A percentile compares a stretch with the other conserved stretches of the same genome.
Evolutionary conservation across 2,888 invertebrate species (phyloP).

Genomic region (Trachelus iudaicus): DNA sequence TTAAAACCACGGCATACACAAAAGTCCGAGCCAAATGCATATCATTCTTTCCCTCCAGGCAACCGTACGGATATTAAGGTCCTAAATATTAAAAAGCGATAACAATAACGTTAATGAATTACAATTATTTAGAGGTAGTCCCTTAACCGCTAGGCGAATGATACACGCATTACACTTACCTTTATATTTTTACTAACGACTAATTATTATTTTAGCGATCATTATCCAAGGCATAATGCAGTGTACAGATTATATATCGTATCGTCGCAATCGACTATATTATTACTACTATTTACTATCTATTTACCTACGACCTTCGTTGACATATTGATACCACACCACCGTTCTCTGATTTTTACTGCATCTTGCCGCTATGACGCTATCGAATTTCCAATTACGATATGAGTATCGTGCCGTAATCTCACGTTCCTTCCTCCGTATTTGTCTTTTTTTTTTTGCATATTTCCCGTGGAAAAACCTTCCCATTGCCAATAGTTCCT

Average conservation of each 20-base stretch:
- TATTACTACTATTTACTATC: background rate
- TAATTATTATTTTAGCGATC: conserved; percentile 22
- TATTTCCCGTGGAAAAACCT: too few species aligned
- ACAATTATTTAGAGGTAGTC: conserved; percentile 39
- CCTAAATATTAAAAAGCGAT: conserved; percentile 37
- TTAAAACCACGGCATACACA: conserved; percentile 1
- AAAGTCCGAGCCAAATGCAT: conserved; percentile 45
- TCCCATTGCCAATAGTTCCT: too few species aligned
- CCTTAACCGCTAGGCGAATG: conserved; percentile 25
- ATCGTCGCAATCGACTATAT: background rate
- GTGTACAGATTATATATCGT: conserved; percentile 17
- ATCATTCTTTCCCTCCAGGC: conserved; percentile 50
- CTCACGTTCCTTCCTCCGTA: background rate
- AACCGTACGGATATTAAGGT: conserved; percentile 33
- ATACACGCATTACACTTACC: conserved; percentile 24
- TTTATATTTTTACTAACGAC: conserved; percentile 29
- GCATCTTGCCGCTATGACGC: background rate
- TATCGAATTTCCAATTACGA: background rate
- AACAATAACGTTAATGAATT: conserved; percentile 42
- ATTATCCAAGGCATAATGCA: conserved; percentile 10
- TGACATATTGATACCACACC: background rate
- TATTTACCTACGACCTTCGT: background rate
- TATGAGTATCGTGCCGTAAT: background rate
- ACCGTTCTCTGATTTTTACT: background rate
- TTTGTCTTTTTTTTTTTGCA: background rate